Evolutionary conservation across 1,140 invertebrate genomes (phyloP).

Genomic region (Neodiprion virginianus): DNA sequence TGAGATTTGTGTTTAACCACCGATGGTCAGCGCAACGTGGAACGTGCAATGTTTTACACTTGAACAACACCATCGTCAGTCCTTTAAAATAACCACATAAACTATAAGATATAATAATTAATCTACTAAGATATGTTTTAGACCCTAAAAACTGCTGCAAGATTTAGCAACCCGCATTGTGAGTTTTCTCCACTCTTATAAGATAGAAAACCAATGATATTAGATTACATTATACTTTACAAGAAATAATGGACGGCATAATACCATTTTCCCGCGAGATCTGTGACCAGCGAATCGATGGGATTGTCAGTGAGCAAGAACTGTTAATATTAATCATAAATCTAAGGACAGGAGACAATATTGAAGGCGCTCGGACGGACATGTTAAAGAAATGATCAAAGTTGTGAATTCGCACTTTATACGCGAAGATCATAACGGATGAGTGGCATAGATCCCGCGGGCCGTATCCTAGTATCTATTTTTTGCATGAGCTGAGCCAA

Average conservation of each 20-base stretch:
- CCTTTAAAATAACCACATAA: not conserved
- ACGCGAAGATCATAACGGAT: slow-evolving; percentile 35
- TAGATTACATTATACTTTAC: not conserved
- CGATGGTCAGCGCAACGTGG: too few species aligned
- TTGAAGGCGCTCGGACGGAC: not conserved
- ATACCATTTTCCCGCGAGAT: not conserved
- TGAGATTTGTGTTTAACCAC: not conserved
- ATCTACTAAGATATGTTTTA: not conserved
- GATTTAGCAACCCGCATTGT: not conserved
- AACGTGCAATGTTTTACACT: not conserved
- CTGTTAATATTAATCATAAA: not conserved
- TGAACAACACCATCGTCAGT: slow-evolving; percentile 1
- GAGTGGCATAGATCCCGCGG: slow-evolving; percentile 69
- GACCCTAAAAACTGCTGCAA: not conserved
- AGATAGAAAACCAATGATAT: not conserved
- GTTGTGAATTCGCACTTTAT: not conserved
- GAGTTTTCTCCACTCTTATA: not conserved
- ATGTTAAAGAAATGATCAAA: slow-evolving; percentile 8
- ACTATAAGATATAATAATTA: not conserved
- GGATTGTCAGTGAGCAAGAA: not conserved
- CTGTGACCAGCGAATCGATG: not conserved
- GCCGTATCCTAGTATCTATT: slow-evolving; percentile 85
- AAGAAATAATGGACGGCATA: slow-evolving; percentile 1
- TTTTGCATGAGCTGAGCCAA: slow-evolving; percentile 67
- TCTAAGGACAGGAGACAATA: not conserved